Percentiles rank a stretch among this genome's conserved stretches.
phyloP scores from a whole-genome alignment of 2,888 invertebrate species.

The Ecliptopera silaceata region DNA sequence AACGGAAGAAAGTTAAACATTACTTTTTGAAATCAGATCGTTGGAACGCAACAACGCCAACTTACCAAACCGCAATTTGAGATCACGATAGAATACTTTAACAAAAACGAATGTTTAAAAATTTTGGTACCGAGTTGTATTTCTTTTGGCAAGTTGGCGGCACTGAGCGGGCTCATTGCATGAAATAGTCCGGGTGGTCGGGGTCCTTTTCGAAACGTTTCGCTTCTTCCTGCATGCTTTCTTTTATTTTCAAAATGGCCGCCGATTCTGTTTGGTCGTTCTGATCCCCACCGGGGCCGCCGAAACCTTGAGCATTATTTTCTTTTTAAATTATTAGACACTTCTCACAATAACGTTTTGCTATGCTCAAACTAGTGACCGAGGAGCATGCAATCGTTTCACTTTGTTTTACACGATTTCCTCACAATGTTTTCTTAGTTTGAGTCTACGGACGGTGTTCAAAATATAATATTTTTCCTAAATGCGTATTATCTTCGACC shows the following conservation, averaged over 20 bases:
- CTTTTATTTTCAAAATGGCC: constrained; percentile 99
- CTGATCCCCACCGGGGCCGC: constrained; percentile 79
- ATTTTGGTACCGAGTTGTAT: constrained; percentile 18
- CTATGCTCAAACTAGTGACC: constrained; percentile 4
- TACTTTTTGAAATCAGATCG: constrained; percentile 57
- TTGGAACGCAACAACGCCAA: constrained; percentile 54
- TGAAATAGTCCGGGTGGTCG: constrained; percentile 98
- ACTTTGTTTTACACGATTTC: background rate
- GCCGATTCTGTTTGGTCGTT: constrained; percentile 98
- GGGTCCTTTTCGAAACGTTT: constrained; percentile 99
- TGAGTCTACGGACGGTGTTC: background rate
- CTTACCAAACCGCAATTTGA: constrained; percentile 46
- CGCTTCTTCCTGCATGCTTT: constrained; percentile 99
- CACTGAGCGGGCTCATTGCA: constrained; percentile 83
- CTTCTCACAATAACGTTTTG: constrained; percentile 14
- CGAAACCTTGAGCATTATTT: constrained; percentile 63
- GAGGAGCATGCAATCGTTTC: background rate
- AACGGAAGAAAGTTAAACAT: constrained; percentile 33
- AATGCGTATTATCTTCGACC: constrained; percentile 27
- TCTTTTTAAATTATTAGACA: constrained; percentile 37
- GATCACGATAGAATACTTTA: constrained; percentile 31
- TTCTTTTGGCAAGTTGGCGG: constrained; percentile 42
- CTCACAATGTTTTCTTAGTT: constrained; percentile 1
- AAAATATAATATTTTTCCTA: background rate
- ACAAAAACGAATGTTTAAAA: constrained; percentile 22